phyloP scores from a whole-genome alignment of 2,888 invertebrate genomes.

The Orthosia gothica region DNA sequence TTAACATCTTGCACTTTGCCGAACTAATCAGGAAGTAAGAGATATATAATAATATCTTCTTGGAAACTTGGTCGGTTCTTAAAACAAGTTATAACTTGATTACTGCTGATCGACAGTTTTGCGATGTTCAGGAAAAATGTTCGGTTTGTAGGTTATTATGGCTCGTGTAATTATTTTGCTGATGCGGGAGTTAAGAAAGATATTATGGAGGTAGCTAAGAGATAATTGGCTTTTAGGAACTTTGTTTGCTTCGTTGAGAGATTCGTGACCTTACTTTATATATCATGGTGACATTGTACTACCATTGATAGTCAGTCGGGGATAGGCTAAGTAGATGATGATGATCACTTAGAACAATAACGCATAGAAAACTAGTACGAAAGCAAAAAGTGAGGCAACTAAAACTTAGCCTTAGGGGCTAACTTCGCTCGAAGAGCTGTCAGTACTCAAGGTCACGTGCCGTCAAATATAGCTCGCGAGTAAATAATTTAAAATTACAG shows the following conservation, averaged over 20 bases:
- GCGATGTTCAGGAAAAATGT: conserved; percentile 61
- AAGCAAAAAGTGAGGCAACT: too few species aligned
- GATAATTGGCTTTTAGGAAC: conserved; percentile 34
- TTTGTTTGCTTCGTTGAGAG: conserved; percentile 18
- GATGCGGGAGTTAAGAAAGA: conserved; percentile 40
- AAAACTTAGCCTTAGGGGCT: too few species aligned
- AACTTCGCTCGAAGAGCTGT: too few species aligned
- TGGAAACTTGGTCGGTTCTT: conserved; percentile 58
- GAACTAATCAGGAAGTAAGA: conserved; percentile 64
- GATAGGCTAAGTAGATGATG: too few species aligned
- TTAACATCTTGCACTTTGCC: conserved; percentile 64
- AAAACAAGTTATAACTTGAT: conserved; percentile 65
- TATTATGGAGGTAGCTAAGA: conserved; percentile 32
- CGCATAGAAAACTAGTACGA: too few species aligned
- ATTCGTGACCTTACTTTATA: conserved; percentile 13
- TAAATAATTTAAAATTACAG: too few species aligned
- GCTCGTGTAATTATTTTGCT: conserved; percentile 57
- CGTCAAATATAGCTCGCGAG: too few species aligned
- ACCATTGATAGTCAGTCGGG: neutral
- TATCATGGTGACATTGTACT: conserved; percentile 1
- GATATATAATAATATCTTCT: conserved; percentile 64
- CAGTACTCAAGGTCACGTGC: too few species aligned
- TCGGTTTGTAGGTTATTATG: conserved; percentile 43
- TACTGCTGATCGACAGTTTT: conserved; percentile 63
- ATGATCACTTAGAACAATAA: too few species aligned